phyloP scores from a whole-genome alignment of 2,113 vertebrate genomes.

The Limanda limanda region DNA sequence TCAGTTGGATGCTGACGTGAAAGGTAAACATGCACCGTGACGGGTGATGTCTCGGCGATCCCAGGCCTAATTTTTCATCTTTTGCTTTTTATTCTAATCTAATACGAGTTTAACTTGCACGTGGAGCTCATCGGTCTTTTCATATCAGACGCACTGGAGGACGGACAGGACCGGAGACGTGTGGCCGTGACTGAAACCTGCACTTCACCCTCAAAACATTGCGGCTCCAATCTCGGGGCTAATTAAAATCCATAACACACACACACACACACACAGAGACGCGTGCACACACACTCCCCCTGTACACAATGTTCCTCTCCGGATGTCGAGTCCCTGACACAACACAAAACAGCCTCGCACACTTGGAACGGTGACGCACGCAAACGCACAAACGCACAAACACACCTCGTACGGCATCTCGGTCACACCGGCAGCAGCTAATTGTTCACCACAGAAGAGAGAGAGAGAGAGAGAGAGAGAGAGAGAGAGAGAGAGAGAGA shows the following conservation, averaged over 20 bases:
- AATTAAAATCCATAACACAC: slow-evolving; percentile 48
- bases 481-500: neutral
- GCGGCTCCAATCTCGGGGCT: slow-evolving; percentile 15
- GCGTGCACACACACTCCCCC: neutral
- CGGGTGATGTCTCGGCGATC: too few relatives aligned
- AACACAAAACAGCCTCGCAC: slow-evolving; percentile 9
- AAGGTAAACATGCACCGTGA: too few relatives aligned
- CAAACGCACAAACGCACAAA: slow-evolving; percentile 30
- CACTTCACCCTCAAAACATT: slow-evolving; percentile 33
- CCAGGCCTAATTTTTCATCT: too few relatives aligned
- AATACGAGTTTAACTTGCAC: too few relatives aligned
- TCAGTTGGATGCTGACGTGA: too few relatives aligned
- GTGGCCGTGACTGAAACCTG: slow-evolving; percentile 11
- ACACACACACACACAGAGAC: slow-evolving; percentile 12
- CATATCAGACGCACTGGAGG: neutral
- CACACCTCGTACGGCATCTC: slow-evolving; percentile 36
- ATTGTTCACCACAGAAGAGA: slow-evolving; percentile 44
- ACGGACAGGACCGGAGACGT: neutral
- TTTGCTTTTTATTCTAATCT: too few relatives aligned
- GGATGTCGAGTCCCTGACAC: slow-evolving; percentile 30
- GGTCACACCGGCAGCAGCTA: slow-evolving; percentile 21
- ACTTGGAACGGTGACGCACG: slow-evolving; percentile 28
- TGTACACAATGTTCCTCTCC: slow-evolving; percentile 63
- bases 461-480: neutral
- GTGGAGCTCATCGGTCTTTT: neutral